These are phyloP conservation scores for Onychomys leucogaster DNA, from an alignment of 2,797 vertebrate genomes.

Conservation along the genomic window DNA sequence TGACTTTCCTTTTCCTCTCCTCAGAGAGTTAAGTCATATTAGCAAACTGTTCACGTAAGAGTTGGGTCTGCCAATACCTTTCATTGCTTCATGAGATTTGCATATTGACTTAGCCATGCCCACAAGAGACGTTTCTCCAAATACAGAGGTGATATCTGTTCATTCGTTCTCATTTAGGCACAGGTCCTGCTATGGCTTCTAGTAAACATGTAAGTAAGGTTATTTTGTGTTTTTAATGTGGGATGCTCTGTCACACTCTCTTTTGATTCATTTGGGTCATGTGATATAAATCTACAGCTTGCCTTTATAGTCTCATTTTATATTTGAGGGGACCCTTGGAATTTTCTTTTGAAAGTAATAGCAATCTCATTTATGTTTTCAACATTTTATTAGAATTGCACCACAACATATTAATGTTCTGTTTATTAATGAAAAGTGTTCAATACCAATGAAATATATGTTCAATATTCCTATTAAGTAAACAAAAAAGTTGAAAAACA, in stretches of 20 bases:
- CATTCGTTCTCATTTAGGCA: not conserved
- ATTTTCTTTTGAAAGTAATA: conserved; percentile 23
- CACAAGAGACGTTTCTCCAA: not conserved
- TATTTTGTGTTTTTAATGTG: not conserved
- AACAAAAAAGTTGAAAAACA: not conserved
- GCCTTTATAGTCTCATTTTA: not conserved
- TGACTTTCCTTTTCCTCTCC: not conserved
- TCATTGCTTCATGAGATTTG: conserved; percentile 9
- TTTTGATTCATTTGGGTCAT: not conserved
- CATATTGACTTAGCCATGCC: not conserved
- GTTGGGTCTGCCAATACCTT: not conserved
- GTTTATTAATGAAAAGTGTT: not conserved
- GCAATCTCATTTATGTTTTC: not conserved
- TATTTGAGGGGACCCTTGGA: not conserved
- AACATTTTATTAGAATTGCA: not conserved
- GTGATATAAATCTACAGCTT: not conserved
- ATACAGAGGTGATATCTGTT: not conserved
- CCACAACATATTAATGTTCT: not conserved
- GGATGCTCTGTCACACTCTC: not conserved
- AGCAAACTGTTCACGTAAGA: conserved; percentile 14
- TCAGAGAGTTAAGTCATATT: not conserved
- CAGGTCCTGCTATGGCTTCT: not conserved
- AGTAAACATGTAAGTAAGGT: not conserved
- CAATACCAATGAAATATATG: not conserved
- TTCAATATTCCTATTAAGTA: not conserved